Percentiles rank a stretch among this genome's conserved stretches.
Conservation (phyloP, 2,888 invertebrate species). For the Xestobium rufovillosum region DNA sequence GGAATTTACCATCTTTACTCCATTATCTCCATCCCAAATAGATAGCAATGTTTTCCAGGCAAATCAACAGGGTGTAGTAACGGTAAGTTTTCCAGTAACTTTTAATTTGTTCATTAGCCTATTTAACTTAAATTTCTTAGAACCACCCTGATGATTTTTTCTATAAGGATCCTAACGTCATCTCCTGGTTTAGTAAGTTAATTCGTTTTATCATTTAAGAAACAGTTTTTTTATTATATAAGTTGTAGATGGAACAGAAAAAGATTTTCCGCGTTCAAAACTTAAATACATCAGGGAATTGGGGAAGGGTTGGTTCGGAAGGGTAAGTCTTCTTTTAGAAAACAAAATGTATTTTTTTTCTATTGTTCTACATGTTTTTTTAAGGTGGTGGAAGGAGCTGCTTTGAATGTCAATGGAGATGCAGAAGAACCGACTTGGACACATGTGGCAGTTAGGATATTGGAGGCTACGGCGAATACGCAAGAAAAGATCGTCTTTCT, state of each 20-base stretch:
- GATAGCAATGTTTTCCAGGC: constrained; percentile 44
- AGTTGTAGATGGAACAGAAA: constrained; percentile 46
- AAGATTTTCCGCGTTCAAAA: constrained; percentile 66
- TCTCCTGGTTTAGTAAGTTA: constrained; percentile 37
- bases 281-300: constrained; percentile 76
- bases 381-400: constrained; percentile 72
- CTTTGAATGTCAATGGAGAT: constrained; percentile 44
- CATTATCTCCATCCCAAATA: constrained; percentile 38
- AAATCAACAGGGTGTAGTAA: constrained; percentile 36
- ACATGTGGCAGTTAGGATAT: constrained; percentile 71
- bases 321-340: constrained; percentile 39
- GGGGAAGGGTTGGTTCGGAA: constrained; percentile 81
- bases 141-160: constrained; percentile 35
- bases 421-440: constrained; percentile 37
- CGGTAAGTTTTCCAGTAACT: too few relatives aligned
- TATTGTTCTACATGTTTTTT: too few relatives aligned
- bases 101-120: too few relatives aligned
- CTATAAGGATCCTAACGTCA: constrained; percentile 40
- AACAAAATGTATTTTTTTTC: too few relatives aligned
- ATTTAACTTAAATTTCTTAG: constrained; percentile 33
- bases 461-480: constrained; percentile 69
- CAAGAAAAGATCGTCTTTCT: constrained; percentile 71
- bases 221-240: too few relatives aligned
- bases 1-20: constrained; percentile 43
- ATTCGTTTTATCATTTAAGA: constrained; percentile 19